Base-by-base conservation (phyloP, 2,797 vertebrate genomes). In the Amazona finschi region DNA sequence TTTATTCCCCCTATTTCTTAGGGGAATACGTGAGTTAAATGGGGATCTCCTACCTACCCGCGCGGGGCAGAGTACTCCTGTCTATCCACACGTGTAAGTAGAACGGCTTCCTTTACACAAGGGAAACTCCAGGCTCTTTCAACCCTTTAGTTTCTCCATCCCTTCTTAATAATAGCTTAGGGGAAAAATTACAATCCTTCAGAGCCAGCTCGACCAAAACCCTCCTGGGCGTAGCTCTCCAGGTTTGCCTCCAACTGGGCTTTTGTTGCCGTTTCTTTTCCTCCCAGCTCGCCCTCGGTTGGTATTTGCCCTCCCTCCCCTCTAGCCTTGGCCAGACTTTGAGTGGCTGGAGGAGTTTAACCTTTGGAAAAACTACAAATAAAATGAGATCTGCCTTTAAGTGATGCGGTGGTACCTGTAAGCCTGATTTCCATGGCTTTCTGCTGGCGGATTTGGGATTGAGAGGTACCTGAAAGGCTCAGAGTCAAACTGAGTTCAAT, bases 401-500 rank as follows among this genome's bases (percentile, higher is more conserved):
- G 46, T 57, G 58, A 27, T 47, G 55, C 1, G 39, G 36, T 3
- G 83, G 64, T 90, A 94, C 95, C 95, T 86, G 94, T 47, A 53
- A 93, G 53, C 55, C 92, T 69, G 21, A 82, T 91, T 95, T 85
- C 55, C 72, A 30, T 7, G 88, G 77, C 52, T 89, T 66, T 73
- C 70, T 83, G 85, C 75, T 9, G 44, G 22, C 14, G 70, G 58
- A 57, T 85, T 88, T 27, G 74, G 80, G 92, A 57, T 33, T 21
- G 72, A 55, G 90, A 72, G 72, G 75, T 90, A 92, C 87, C 72
- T 84, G 88, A 49, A 65, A 87, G 82, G 92, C 87, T 84, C 70
- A 5, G 94, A 94, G 93, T 94, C 94, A 95, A 60, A 89, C 78
- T 81, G 93, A 92, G 96, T 95, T 97, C 95, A 96, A 88, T 85